A percentile compares a stretch with the other conserved stretches of the same genome.
These are phyloP conservation scores for Patella caerulea DNA, from an alignment of 2,888 invertebrate genomes.

Conservation along the genomic window DNA sequence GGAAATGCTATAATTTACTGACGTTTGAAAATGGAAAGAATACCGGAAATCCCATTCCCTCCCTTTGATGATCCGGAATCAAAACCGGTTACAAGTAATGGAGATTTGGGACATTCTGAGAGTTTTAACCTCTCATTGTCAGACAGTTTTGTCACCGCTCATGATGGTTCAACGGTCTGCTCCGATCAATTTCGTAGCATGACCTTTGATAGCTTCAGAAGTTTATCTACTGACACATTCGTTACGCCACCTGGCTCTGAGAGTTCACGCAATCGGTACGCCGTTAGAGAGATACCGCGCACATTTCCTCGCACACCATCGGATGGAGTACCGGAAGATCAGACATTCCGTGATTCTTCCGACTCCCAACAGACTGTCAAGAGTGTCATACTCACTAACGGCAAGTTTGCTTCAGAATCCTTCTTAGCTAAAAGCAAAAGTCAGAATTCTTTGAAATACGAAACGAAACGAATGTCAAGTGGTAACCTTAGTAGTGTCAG, in stretches of 20 bases:
- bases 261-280: slow-evolving; percentile 21
- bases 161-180: slow-evolving; percentile 6
- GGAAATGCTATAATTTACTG: background rate
- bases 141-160: slow-evolving; percentile 6
- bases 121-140: background rate
- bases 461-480: background rate
- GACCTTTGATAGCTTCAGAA: slow-evolving; percentile 26
- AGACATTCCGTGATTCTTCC: slow-evolving; percentile 23
- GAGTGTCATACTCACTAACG: slow-evolving; percentile 21
- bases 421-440: background rate
- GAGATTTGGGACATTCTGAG: slow-evolving; percentile 1
- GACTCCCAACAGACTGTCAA: slow-evolving; percentile 25
- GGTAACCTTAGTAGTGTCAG: background rate
- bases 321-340: slow-evolving; percentile 11
- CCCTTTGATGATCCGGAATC: slow-evolving; percentile 5
- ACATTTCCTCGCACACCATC: background rate
- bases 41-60: slow-evolving; percentile 8
- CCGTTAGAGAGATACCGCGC: slow-evolving; percentile 18
- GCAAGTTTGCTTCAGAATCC: slow-evolving; percentile 16
- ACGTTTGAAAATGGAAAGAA: slow-evolving; percentile 9
- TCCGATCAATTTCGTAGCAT: slow-evolving; percentile 13
- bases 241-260: slow-evolving; percentile 22
- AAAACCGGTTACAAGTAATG: slow-evolving; percentile 8
- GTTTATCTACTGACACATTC: slow-evolving; percentile 23
- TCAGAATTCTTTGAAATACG: background rate